Evolutionary conservation across 2,888 invertebrate species (phyloP).

Genomic region (Serrognathus titanus): DNA sequence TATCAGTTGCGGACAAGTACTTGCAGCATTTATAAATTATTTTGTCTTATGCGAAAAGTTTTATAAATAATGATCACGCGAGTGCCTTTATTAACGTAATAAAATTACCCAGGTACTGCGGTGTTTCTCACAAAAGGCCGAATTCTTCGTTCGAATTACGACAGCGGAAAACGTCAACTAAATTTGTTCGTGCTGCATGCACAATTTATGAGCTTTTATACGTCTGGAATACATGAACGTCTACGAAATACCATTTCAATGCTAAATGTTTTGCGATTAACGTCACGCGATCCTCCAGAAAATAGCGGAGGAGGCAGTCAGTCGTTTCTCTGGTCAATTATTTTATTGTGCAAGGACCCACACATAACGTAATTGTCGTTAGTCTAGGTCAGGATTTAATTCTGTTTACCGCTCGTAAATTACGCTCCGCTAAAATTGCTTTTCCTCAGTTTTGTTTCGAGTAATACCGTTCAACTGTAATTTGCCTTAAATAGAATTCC

Average conservation of each 20-base stretch:
- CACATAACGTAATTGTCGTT: conserved; percentile 5
- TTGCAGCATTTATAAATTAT: no score
- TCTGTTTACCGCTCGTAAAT: neutral
- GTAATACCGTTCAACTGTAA: no score
- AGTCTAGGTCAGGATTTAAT: conserved; percentile 9
- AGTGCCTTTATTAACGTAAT: no score
- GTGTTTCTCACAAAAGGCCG: no score
- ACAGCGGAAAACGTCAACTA: neutral
- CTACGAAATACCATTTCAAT: neutral
- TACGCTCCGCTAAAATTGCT: neutral
- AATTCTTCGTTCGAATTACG: no score
- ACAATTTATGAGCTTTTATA: neutral
- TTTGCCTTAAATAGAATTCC: no score
- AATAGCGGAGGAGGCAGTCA: neutral
- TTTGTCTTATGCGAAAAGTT: no score
- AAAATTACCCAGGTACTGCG: no score
- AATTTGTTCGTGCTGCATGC: neutral
- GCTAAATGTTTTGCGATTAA: neutral
- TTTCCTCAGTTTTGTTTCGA: neutral
- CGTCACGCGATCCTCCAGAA: conserved; percentile 8
- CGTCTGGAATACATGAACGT: neutral
- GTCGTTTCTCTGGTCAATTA: conserved; percentile 8
- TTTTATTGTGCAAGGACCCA: conserved; percentile 5
- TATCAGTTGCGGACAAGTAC: no score
- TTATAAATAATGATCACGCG: no score